Evolutionary conservation across 2,113 vertebrate genomes (phyloP).

Genomic region (Semnornis frantzii): DNA sequence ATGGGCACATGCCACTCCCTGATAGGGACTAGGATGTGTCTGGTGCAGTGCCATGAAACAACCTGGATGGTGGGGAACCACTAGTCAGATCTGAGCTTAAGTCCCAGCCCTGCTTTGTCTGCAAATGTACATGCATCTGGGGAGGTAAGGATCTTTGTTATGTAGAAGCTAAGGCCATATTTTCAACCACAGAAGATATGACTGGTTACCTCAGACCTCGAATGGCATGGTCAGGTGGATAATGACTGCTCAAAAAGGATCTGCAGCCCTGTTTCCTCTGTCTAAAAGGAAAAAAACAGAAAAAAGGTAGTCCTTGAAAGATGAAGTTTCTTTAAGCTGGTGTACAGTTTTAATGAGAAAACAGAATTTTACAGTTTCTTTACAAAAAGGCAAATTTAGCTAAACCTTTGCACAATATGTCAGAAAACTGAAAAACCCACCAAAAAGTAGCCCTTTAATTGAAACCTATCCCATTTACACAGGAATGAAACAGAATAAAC

Average conservation of each 20-base stretch:
- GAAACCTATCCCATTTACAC: constrained; percentile 43
- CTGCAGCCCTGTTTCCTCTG: background rate
- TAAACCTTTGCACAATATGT: background rate
- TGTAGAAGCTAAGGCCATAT: background rate
- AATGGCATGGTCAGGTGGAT: background rate
- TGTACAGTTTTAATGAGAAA: background rate
- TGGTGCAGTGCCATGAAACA: background rate
- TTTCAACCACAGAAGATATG: background rate
- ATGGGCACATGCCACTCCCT: fast-evolving
- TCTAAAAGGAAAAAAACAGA: background rate
- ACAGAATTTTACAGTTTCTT: background rate
- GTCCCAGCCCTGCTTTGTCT: background rate
- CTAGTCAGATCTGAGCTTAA: background rate
- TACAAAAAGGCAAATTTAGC: background rate
- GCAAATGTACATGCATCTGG: background rate
- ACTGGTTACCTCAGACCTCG: background rate
- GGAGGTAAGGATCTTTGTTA: background rate
- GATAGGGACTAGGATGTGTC: background rate
- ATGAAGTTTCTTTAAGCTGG: background rate
- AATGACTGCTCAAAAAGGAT: background rate
- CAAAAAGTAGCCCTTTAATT: background rate
- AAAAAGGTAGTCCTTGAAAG: background rate
- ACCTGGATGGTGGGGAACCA: fast-evolving
- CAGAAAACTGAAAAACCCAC: background rate
- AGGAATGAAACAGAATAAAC: constrained; percentile 45